Percentiles rank a stretch among this genome's conserved stretches.
Conservation (phyloP, 2,113 vertebrate species). For the Scytalopus superciliaris region DNA sequence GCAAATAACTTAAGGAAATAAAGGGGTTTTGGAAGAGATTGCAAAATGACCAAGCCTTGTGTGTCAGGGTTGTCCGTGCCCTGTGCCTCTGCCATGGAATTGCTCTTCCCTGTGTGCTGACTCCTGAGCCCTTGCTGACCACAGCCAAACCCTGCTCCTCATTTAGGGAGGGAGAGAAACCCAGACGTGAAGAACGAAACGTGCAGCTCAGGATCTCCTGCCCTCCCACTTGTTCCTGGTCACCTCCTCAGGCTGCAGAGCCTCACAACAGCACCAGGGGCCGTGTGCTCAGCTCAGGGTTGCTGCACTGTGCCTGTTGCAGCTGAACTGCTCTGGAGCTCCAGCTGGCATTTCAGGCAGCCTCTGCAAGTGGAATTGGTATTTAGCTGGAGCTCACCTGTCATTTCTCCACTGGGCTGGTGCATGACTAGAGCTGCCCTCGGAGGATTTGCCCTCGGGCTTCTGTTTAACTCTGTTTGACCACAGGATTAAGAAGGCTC, state of each 20-base stretch:
- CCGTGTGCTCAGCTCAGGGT: not conserved
- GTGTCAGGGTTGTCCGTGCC: not conserved
- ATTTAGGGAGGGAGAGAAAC: not conserved
- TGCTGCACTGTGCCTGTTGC: not conserved
- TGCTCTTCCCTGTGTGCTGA: not conserved
- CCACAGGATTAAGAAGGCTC: not conserved
- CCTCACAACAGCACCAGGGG: not conserved
- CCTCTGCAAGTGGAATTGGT: not conserved
- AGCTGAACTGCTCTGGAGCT: not conserved
- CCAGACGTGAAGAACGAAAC: not conserved
- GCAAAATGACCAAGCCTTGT: not conserved
- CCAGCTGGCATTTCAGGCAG: not conserved
- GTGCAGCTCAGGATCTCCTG: not conserved
- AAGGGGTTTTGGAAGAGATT: not conserved
- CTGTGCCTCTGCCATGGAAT: not conserved
- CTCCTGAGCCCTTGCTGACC: not conserved
- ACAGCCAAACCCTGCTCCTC: not conserved
- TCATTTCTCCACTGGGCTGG: not conserved
- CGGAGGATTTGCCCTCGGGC: not conserved
- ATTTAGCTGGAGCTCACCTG: not conserved
- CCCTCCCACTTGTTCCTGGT: not conserved
- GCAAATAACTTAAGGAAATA: not conserved
- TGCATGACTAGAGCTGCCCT: not conserved
- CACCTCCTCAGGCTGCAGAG: not conserved
- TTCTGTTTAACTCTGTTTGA: not conserved